These are phyloP conservation scores for Cyprinodon diabolis DNA, from an alignment of 2,797 vertebrate genomes.

Conservation along the genomic window DNA sequence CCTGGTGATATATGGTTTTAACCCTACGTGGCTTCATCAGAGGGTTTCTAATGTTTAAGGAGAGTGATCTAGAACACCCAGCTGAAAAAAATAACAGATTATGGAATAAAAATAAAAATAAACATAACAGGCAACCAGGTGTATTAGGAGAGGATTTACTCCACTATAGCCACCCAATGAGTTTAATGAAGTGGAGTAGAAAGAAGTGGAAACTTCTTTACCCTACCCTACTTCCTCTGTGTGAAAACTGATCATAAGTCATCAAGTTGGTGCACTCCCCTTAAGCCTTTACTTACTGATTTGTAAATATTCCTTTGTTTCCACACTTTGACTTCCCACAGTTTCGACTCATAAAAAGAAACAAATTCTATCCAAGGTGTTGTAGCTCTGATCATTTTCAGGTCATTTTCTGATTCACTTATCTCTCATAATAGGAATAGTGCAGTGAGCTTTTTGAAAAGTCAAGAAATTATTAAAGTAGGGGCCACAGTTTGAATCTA, in stretches of 20 bases:
- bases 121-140: background rate
- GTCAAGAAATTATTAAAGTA: too few species aligned
- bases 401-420: too few species aligned
- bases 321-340: background rate
- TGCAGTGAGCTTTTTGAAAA: too few species aligned
- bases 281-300: too few species aligned
- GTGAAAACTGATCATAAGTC: background rate
- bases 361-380: background rate
- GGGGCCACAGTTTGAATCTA: too few species aligned
- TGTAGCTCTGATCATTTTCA: too few species aligned
- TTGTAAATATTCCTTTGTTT: background rate
- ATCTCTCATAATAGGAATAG: too few species aligned
- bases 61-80: too few species aligned
- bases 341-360: background rate
- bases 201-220: constrained; percentile 2
- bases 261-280: background rate
- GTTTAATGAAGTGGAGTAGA: background rate
- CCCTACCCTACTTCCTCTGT: background rate
- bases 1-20: too few species aligned
- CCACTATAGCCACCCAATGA: background rate
- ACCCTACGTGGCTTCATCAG: background rate
- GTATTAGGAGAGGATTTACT: background rate
- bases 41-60: background rate
- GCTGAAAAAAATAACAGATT: background rate
- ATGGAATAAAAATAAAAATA: background rate